Base-by-base conservation (phyloP, 1,140 invertebrate genomes). In the Ostrea edulis region DNA sequence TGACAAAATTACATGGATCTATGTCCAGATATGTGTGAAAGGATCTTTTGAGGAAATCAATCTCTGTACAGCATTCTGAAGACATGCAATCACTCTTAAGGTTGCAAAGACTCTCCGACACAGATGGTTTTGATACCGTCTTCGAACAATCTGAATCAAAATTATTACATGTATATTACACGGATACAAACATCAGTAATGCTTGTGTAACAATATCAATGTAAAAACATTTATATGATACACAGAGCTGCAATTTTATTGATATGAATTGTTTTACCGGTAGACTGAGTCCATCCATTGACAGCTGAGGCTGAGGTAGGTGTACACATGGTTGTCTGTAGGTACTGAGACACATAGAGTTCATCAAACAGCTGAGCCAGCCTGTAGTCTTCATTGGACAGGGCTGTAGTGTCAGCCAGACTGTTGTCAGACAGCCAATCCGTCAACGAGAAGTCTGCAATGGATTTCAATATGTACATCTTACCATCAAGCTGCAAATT, bases 41-140 rank as follows among this genome's bases (percentile, higher is more conserved):
- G 11, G 86, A 84, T 83, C 89, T 86, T 53, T 88, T 86, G 14
- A 91, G 85, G 82, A 89, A 89, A 20, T 68, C 82, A 8, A 90
- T 88, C 12, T 86, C 71, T 52, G 88, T 77, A 87, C 91, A 92
- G 65, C 91, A 92, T 62, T 91, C 90, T 4, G 89, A 82, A 8
- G 87, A 81, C 25, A 86, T 89, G 83, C 91, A 92, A 12, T 90
- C 52, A 12, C 54, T 53, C 20, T 68, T 53, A 0, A 92, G 29
- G 58, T 91, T 89, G 55, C 91, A 92, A 2, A 77, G 29, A 77
- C 68, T 77, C 68, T 35, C 22, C 0, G 68, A 12, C 14, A 77
- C 25, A 35, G 22, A 29, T 25, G 68, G 68, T 77, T 77, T 77
- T 25, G 68, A 17, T 25, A 77, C 68, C 14, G 68, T 77, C 68